Evolutionary conservation across 2,113 vertebrate genomes (phyloP), one percentile per base, ranked within the genome.

Genomic region (Tachycineta bicolor): DNA sequence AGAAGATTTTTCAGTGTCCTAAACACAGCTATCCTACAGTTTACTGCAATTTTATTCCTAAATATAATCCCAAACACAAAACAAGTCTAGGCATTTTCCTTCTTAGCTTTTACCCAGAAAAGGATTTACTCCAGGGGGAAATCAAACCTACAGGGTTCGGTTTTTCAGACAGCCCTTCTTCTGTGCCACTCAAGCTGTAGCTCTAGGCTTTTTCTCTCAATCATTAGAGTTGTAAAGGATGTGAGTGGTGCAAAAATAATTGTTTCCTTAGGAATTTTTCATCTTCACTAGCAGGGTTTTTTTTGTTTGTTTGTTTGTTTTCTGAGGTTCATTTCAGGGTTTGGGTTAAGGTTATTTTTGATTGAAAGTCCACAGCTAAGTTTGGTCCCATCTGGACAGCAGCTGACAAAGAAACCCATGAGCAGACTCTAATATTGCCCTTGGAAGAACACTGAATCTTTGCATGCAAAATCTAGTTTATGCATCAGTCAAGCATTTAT

Each of bases 251-350:
- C 49, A 96, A 92, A 94, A 94, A 84, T 89, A 96, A 93, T 76
- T 88, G 53, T 86, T 92, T 95, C 86, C 83, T 90, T 68, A 90
- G 86, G 83, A 92, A 73, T 65, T 90, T 94, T 95, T 86, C 59
- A 37, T 93, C 75, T 85, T 87, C 26, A 31, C 12, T 76, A 21
- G 65, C 34, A 26, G n/a, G n/a, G 10, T 37, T 37, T 37, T 29
- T 67, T 60, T 94, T 89, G n/a, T n/a, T n/a, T n/a, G n/a, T n/a
- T n/a, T n/a, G n/a, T n/a, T n/a, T n/a, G n/a, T 77, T 78, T 58
- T 25, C 44, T 73, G 26, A 76, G 41, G 67, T 64, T 93, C 58
- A 52, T 69, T 93, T 88, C 68, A 86, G 63, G 29, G 24, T 83
- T 75, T 83, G 41, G 3, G 6, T 73, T 90, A 85, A 79, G 23